Percentiles rank a stretch among this genome's conserved stretches.
phyloP scores from a whole-genome alignment of 2,888 invertebrate genomes.

The Dioctria linearis region DNA sequence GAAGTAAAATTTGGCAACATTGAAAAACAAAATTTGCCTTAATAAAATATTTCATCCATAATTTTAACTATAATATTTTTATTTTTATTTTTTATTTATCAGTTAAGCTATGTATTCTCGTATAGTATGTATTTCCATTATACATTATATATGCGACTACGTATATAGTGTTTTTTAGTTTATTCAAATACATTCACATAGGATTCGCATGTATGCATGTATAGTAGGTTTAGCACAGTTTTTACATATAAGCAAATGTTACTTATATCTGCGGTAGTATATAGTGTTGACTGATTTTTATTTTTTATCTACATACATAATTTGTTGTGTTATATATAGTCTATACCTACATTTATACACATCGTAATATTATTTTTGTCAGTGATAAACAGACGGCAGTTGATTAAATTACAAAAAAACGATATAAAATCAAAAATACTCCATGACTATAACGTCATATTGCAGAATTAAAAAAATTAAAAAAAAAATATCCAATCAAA shows the following conservation, averaged over 20 bases:
- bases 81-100: neutral
- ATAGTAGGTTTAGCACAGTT: too few relatives aligned
- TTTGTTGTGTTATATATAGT: neutral
- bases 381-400: constrained; percentile 35
- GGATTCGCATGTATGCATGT: too few relatives aligned
- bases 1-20: constrained; percentile 50
- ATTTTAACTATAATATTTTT: constrained; percentile 8
- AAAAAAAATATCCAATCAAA: constrained; percentile 10
- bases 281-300: too few relatives aligned
- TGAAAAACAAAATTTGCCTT: constrained; percentile 37
- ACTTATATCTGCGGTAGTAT: too few relatives aligned
- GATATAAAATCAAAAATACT: neutral
- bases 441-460: constrained; percentile 43
- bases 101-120: constrained; percentile 5
- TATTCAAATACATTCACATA: too few relatives aligned
- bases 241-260: too few relatives aligned
- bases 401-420: neutral
- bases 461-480: constrained; percentile 20
- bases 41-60: constrained; percentile 4
- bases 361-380: neutral
- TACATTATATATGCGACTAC: too few relatives aligned
- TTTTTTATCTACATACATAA: constrained; percentile 4
- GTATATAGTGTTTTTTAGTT: neutral
- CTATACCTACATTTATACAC: constrained; percentile 5
- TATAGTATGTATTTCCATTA: too few relatives aligned